Base-by-base conservation (phyloP, 2,888 invertebrate genomes). In the Enchytraeus crypticus region DNA sequence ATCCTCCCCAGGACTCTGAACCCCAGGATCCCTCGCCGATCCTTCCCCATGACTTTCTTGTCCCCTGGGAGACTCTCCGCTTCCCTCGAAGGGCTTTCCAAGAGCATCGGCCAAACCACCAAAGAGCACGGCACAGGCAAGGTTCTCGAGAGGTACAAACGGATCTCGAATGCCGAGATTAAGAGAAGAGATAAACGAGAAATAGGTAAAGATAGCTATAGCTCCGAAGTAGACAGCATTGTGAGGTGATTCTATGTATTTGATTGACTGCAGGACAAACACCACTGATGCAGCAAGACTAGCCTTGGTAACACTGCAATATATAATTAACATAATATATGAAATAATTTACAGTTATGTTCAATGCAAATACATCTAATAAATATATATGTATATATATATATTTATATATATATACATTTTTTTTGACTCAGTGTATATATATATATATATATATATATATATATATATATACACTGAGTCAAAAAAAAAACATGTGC, bases 31-130 rank as follows among this genome's bases (percentile, higher is more conserved):
- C n/a, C n/a, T n/a, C n/a, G n/a, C n/a, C n/a, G n/a, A n/a, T n/a
- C n/a, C n/a, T n/a, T n/a, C n/a, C n/a, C n/a, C n/a, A n/a, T n/a
- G n/a, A n/a, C n/a, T n/a, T n/a, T n/a, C n/a, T n/a, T n/a, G n/a
- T n/a, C n/a, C n/a, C n/a, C n/a, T n/a, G n/a, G n/a, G n/a, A 27
- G 69, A 65, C 51, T 70, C 71, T 33, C 70, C 70, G 60, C 69
- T 76, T 66, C 72, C 90, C 88, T 70, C 63, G 27, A 93, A 84
- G 64, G 92, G 86, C 78, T 89, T 88, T 66, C 90, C 89, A 74
- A 97, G 83, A 38, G 93, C 92, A 82, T 98, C 98, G 90, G 95
- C 96, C 78, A 98, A 90, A 59, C 98, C 98, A 47, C 98, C 98
- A 80, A 98, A 86, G 63, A 79, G 77, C 32, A 79, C 82, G 27